Base-by-base conservation (phyloP, 2,797 vertebrate species). In the Crotalus adamanteus region DNA sequence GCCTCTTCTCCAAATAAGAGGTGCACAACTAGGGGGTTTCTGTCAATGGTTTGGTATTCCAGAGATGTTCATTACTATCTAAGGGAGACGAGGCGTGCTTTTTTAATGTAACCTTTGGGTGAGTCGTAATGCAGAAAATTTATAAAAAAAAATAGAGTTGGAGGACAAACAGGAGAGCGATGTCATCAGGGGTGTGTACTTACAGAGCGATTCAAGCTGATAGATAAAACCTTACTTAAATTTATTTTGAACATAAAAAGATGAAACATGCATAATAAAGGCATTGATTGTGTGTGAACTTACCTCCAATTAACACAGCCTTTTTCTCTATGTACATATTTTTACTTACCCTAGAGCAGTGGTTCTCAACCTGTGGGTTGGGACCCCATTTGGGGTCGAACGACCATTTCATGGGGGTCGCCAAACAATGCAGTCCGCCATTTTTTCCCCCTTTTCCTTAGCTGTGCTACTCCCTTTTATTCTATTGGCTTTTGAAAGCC, bases 1-100 rank as follows among this genome's bases (percentile, higher is more conserved):
- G 3, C 91, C 95, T 95, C 90, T 94, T 88, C 90, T 57, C 57
- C 31, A 59, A 25, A 91, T 25, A 93, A 91, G 63, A 78, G 0
- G 0, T 95, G 91, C 65, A 85, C 91, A 20, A 37, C 78, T 5
- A 57, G 91, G 95, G 92, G 57, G 86, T 88, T 18, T 87, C 13
- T 2, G 0, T 53, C 83, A 60, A 37, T 90, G 69, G 90, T 73
- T 78, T 37, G 73, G 18, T 42, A 78, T 42, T 47, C 37, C 37
- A 83, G 65, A 47, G 73, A 47, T 47, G 37, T 47, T 83, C 73
- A 12, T 22, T 25, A 20, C 3, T 42, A 18, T 78, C 37, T 42
- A 78, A 47, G 73, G 73, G 18, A 83, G 9, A 83, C 0, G 7
- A 78, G 1, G 37, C 9, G 20, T 47, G 42, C 1, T 9, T 25